phyloP scores from a whole-genome alignment of 2,797 vertebrate genomes.

The Neoniphon sammara region DNA sequence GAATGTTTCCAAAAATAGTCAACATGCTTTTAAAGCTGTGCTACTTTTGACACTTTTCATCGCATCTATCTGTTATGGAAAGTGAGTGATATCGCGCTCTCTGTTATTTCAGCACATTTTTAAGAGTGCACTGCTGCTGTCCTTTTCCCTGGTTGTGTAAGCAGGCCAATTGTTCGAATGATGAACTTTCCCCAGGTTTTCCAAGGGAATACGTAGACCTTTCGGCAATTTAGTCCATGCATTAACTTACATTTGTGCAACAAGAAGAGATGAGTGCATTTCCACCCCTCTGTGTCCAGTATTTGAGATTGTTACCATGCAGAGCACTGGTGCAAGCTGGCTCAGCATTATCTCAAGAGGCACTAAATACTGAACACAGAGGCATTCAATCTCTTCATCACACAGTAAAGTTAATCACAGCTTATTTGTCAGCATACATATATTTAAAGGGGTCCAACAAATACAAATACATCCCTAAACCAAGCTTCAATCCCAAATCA shows the following conservation, averaged over 20 bases:
- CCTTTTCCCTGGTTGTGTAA: not conserved
- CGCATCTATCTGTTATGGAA: constrained; percentile 56
- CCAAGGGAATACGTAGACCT: constrained; percentile 5
- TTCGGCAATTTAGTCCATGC: not conserved
- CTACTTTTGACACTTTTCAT: constrained; percentile 72
- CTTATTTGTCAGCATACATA: not conserved
- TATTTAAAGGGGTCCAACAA: constrained; percentile 11
- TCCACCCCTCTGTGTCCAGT: constrained; percentile 7
- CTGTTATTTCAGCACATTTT: constrained; percentile 32
- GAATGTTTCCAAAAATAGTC: constrained; percentile 67
- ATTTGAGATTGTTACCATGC: not conserved
- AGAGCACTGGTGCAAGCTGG: constrained; percentile 19
- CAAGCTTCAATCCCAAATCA: not conserved
- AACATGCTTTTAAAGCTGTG: constrained; percentile 72
- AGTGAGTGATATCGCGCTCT: constrained; percentile 20
- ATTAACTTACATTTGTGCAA: not conserved
- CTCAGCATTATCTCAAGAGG: constrained; percentile 4
- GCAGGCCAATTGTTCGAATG: not conserved
- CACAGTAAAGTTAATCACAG: not conserved
- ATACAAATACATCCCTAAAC: not conserved
- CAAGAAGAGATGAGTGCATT: constrained; percentile 13
- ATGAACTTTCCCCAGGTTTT: not conserved
- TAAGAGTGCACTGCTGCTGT: not conserved
- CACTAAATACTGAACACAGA: constrained; percentile 7
- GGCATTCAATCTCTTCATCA: not conserved